Percentiles rank a stretch among this genome's conserved stretches.
These are phyloP conservation scores for Chaetodon trifascialis DNA, from an alignment of 2,113 vertebrate species.

Conservation along the genomic window DNA sequence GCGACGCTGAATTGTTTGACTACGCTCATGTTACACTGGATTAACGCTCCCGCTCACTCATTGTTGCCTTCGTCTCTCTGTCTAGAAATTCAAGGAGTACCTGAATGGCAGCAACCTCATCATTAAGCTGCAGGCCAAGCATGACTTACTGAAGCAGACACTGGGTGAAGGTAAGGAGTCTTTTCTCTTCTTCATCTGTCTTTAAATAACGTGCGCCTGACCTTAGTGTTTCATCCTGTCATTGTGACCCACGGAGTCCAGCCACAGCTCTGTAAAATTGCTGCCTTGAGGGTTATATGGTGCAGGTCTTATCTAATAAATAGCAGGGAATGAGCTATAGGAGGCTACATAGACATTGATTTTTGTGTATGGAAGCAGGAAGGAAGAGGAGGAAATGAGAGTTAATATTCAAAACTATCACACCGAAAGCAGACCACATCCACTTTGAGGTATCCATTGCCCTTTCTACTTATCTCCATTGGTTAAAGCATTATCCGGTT, in stretches of 20 bases:
- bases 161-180: conserved; percentile 94
- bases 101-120: conserved; percentile 99
- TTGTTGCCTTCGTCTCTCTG: conserved; percentile 58
- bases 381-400: conserved; percentile 11
- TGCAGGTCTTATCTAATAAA: conserved; percentile 49
- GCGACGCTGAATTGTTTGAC: conserved; percentile 17
- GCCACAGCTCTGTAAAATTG: conserved; percentile 29
- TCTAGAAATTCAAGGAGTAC: conserved; percentile 98
- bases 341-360: conserved; percentile 2
- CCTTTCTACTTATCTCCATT: conserved; percentile 30
- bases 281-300: not conserved
- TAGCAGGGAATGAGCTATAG: not conserved
- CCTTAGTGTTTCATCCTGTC: conserved; percentile 15
- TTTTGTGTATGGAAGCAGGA: not conserved
- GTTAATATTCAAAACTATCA: conserved; percentile 41
- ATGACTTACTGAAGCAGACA: conserved; percentile 96
- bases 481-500: conserved; percentile 39
- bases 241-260: conserved; percentile 32
- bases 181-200: conserved; percentile 37
- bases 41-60: conserved; percentile 27
- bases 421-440: conserved; percentile 8
- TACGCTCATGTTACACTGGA: conserved; percentile 40
- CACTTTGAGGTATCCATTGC: conserved; percentile 18
- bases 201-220: conserved; percentile 7
- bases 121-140: conserved; percentile 99